A percentile compares a stretch with the other conserved stretches of the same genome.
phyloP scores from a whole-genome alignment of 2,888 invertebrate genomes.

The Cosmia trapezina region DNA sequence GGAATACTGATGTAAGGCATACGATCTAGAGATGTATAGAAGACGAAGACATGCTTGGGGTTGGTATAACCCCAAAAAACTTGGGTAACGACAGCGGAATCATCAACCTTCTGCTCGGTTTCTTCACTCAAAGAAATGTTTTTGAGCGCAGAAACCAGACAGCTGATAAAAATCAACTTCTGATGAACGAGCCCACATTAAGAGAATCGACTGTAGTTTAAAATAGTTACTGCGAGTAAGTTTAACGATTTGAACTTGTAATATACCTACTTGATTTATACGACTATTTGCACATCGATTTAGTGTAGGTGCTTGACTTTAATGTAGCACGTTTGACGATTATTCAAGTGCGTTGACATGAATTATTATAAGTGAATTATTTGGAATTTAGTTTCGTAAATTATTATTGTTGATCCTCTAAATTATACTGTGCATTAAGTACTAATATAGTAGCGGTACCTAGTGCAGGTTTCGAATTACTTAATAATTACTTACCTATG shows the following conservation, averaged over 20 bases:
- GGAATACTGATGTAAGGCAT: background rate
- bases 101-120: background rate
- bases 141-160: background rate
- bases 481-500: no score
- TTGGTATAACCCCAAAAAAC: background rate
- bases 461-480: background rate
- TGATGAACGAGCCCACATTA: constrained; percentile 18
- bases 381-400: background rate
- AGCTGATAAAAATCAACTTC: constrained; percentile 24
- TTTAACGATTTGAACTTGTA: constrained; percentile 8
- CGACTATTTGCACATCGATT: background rate
- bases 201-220: constrained; percentile 4
- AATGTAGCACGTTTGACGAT: constrained; percentile 14
- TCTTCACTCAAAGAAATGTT: background rate
- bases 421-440: no score
- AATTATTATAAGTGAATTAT: background rate
- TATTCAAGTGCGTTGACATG: constrained; percentile 1
- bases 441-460: no score
- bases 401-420: background rate
- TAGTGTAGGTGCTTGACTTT: background rate
- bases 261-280: background rate
- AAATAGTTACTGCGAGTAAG: constrained; percentile 12
- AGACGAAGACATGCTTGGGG: background rate
- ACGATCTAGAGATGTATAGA: background rate
- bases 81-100: background rate